Conservation (phyloP, 2,888 invertebrate species). For the Agrochola lychnidis region DNA sequence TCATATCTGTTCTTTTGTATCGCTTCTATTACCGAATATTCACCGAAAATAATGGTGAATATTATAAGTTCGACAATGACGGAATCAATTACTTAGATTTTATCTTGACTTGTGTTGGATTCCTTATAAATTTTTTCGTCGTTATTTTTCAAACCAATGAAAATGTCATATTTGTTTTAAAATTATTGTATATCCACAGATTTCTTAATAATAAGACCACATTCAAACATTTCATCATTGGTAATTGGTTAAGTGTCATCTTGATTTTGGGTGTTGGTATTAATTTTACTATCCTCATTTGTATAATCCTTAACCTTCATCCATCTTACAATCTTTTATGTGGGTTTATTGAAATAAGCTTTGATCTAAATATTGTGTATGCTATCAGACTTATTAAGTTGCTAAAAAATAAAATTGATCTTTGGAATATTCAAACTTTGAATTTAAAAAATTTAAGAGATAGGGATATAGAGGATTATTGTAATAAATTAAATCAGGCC, state of each 20-base stretch:
- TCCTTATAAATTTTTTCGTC: neutral
- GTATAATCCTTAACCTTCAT: neutral
- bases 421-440: constrained; percentile 37
- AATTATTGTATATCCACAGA: constrained; percentile 11
- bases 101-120: neutral
- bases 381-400: constrained; percentile 15
- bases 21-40: neutral
- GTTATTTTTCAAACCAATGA: neutral
- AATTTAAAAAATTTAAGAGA: neutral
- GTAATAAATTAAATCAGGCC: constrained; percentile 12
- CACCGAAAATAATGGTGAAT: neutral
- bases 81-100: neutral
- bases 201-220: constrained; percentile 13
- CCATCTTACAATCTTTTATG: neutral
- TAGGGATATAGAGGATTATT: neutral
- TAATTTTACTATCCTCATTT: neutral
- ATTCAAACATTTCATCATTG: constrained; percentile 14
- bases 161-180: constrained; percentile 15
- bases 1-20: constrained; percentile 7
- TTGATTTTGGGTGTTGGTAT: neutral
- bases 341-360: neutral
- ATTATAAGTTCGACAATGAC: neutral
- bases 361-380: constrained; percentile 35
- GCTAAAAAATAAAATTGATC: constrained; percentile 35
- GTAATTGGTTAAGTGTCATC: constrained; percentile 26